phyloP scores from a whole-genome alignment of 2,888 invertebrate species.

The Stegophylla sp. region DNA sequence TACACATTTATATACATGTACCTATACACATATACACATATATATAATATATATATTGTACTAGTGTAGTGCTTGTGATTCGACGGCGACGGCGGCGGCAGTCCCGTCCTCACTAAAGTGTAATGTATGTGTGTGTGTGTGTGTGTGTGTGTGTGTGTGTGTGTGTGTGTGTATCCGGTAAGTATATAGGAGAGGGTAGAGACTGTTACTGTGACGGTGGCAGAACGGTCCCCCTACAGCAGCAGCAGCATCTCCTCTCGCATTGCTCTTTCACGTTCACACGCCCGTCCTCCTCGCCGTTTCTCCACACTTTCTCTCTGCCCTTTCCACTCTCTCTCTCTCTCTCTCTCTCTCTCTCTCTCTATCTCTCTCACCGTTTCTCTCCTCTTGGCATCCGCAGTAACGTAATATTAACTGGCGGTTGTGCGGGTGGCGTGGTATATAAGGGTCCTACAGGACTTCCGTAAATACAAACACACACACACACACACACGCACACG shows the following conservation, averaged over 20 bases:
- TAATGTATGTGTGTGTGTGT: not conserved
- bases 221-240: slow-evolving; percentile 6
- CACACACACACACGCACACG: not conserved
- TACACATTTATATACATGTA: not conserved
- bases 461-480: not conserved
- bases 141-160: not conserved
- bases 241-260: no score
- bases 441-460: slow-evolving; percentile 22
- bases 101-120: slow-evolving; percentile 16
- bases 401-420: slow-evolving; percentile 37
- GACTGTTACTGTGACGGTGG: slow-evolving; percentile 39
- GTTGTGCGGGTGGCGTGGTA: not conserved
- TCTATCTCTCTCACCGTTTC: not conserved
- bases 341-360: no score
- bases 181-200: not conserved
- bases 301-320: not conserved
- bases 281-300: slow-evolving; percentile 21
- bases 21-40: not conserved
- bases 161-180: not conserved
- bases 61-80: slow-evolving; percentile 36
- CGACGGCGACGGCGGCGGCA: slow-evolving; percentile 4
- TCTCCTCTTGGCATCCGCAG: slow-evolving; percentile 48
- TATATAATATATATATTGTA: not conserved
- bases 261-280: slow-evolving; percentile 48
- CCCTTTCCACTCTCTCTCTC: not conserved